Conservation (phyloP, 1,140 invertebrate species). For the Macrobrachium nipponense region DNA sequence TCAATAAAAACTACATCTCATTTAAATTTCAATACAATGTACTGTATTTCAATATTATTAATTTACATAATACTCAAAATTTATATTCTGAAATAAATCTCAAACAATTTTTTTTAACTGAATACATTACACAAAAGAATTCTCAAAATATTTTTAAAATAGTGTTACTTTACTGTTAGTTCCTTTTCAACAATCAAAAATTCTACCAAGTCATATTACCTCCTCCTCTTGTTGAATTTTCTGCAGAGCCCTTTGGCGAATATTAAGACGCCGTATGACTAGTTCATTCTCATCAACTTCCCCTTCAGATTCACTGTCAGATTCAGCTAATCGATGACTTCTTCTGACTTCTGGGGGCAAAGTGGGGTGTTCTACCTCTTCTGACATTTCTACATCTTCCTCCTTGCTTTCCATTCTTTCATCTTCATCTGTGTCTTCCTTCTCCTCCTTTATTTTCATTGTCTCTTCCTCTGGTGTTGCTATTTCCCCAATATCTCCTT, state of each 20-base stretch:
- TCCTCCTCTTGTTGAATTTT: conserved; percentile 76
- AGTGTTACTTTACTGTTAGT: too few relatives aligned
- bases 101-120: too few relatives aligned
- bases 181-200: not conserved
- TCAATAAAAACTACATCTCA: too few relatives aligned
- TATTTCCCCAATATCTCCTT: too few relatives aligned
- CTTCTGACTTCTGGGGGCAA: conserved; percentile 26
- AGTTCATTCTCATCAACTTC: conserved; percentile 84
- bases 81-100: too few relatives aligned
- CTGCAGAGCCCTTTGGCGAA: conserved; percentile 78
- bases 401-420: conserved; percentile 66
- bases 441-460: conserved; percentile 64
- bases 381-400: conserved; percentile 66
- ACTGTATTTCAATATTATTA: too few relatives aligned
- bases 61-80: too few relatives aligned
- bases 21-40: too few relatives aligned
- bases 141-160: too few relatives aligned
- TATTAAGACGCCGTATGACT: conserved; percentile 79
- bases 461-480: conserved; percentile 66
- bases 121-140: too few relatives aligned
- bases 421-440: conserved; percentile 68
- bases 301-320: conserved; percentile 66
- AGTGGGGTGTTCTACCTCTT: not conserved
- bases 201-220: conserved; percentile 32
- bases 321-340: conserved; percentile 61